Percentiles rank a stretch among this genome's conserved stretches.
Evolutionary conservation across 2,888 invertebrate species (phyloP).

Genomic region (Agrenia bidenticulata): DNA sequence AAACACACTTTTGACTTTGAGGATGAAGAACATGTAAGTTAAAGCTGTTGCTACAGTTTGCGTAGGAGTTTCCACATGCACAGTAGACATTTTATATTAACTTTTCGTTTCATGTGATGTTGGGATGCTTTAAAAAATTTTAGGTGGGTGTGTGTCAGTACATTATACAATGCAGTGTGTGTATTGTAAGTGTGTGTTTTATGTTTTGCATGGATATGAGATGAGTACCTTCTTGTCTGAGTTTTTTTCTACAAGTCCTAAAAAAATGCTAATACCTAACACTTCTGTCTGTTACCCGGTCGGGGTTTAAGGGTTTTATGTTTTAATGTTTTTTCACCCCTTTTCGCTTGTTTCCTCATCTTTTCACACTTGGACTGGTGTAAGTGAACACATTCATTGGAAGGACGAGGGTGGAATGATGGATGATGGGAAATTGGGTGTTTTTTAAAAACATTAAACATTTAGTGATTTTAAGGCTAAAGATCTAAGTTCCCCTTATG

Average conservation of each 20-base stretch:
- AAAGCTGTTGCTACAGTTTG: too few relatives aligned
- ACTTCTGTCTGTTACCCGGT: not conserved
- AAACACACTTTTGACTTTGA: not conserved
- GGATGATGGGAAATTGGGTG: slow-evolving; percentile 2
- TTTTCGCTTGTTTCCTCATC: slow-evolving; percentile 13
- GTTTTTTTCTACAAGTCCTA: too few relatives aligned
- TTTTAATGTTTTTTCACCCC: not conserved
- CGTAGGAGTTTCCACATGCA: not conserved
- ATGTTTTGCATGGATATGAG: too few relatives aligned
- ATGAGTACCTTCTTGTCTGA: too few relatives aligned
- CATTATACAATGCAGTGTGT: too few relatives aligned
- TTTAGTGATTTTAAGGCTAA: too few relatives aligned
- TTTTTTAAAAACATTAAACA: too few relatives aligned
- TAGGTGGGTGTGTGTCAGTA: too few relatives aligned
- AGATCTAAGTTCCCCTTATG: too few relatives aligned
- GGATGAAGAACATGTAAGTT: not conserved
- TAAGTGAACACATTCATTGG: not conserved
- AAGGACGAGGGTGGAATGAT: slow-evolving; percentile 3
- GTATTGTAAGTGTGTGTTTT: too few relatives aligned
- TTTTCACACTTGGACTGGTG: slow-evolving; percentile 11
- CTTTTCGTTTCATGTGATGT: not conserved
- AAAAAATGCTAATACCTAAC: too few relatives aligned
- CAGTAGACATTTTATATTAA: not conserved
- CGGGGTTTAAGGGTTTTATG: not conserved
- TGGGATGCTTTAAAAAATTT: too few relatives aligned